Percentiles rank a stretch among this genome's conserved stretches.
Evolutionary conservation across 2,113 vertebrate species (phyloP).

Genomic region (Dromiciops gliroides): DNA sequence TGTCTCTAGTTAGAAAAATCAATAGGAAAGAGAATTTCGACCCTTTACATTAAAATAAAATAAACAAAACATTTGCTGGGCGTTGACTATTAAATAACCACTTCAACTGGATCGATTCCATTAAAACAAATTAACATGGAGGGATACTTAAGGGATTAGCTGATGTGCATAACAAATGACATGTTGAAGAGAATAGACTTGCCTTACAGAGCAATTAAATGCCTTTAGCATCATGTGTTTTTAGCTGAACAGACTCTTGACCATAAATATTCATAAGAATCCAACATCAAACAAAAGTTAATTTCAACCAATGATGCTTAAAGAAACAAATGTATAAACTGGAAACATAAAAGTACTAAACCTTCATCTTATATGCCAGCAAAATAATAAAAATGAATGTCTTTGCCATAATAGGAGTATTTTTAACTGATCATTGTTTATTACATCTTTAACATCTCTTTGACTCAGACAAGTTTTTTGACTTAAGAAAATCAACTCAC

Average conservation of each 20-base stretch:
- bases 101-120: conserved; percentile 58
- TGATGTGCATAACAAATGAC: conserved; percentile 73
- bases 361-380: conserved; percentile 16
- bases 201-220: conserved; percentile 73
- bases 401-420: background rate
- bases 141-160: conserved; percentile 74
- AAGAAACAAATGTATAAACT: conserved; percentile 1
- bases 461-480: background rate
- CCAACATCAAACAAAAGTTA: conserved; percentile 63
- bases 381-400: conserved; percentile 1
- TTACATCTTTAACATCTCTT: background rate
- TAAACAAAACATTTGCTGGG: background rate
- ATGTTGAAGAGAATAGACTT: conserved; percentile 70
- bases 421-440: conserved; percentile 5
- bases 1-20: background rate
- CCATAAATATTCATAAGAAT: conserved; percentile 72
- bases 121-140: conserved; percentile 58
- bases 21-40: background rate
- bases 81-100: conserved; percentile 50
- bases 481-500: background rate
- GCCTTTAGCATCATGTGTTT: conserved; percentile 66
- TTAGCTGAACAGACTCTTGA: conserved; percentile 71
- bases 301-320: conserved; percentile 21
- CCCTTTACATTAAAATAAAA: background rate
- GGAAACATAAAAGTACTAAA: conserved; percentile 3